Percentiles rank a stretch among this genome's conserved stretches.
phyloP scores from a whole-genome alignment of 2,888 invertebrate genomes.

The Griposia aprilina region DNA sequence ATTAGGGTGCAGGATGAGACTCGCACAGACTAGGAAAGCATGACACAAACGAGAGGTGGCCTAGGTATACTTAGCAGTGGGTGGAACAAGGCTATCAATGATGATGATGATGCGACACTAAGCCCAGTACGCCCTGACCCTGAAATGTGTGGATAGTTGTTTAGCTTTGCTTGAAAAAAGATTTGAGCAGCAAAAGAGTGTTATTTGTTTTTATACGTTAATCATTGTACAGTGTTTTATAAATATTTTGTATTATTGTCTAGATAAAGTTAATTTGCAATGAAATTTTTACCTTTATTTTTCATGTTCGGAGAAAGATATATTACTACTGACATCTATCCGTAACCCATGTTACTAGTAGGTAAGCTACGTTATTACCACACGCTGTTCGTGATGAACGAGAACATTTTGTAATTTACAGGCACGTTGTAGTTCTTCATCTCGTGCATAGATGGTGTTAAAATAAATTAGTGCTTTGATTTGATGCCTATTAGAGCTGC shows the following conservation, averaged over 20 bases:
- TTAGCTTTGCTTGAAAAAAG: slow-evolving; percentile 1
- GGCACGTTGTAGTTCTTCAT: neutral
- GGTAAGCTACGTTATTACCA: no score
- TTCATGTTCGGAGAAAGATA: neutral
- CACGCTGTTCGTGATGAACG: no score
- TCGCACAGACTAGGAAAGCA: no score
- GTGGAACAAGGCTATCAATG: no score
- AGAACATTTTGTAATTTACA: neutral
- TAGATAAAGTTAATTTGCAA: slow-evolving; percentile 58
- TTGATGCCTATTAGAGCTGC: neutral
- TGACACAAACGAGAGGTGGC: no score
- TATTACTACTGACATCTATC: slow-evolving; percentile 40
- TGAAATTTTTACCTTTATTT: neutral
- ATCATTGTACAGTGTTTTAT: slow-evolving; percentile 77
- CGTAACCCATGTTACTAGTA: neutral
- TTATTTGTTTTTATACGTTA: slow-evolving; percentile 56
- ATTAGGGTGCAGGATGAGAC: no score
- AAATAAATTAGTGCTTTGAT: neutral
- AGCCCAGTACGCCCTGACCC: neutral
- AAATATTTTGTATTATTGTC: slow-evolving; percentile 61
- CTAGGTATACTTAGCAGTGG: no score
- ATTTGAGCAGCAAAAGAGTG: slow-evolving; percentile 6
- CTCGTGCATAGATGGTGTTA: slow-evolving; percentile 34
- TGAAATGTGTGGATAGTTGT: slow-evolving; percentile 4
- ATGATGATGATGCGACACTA: no score